A percentile compares a stretch with the other conserved stretches of the same genome.
Evolutionary conservation across 2,888 invertebrate species (phyloP).

Genomic region (Sphaerophoria rueppellii): DNA sequence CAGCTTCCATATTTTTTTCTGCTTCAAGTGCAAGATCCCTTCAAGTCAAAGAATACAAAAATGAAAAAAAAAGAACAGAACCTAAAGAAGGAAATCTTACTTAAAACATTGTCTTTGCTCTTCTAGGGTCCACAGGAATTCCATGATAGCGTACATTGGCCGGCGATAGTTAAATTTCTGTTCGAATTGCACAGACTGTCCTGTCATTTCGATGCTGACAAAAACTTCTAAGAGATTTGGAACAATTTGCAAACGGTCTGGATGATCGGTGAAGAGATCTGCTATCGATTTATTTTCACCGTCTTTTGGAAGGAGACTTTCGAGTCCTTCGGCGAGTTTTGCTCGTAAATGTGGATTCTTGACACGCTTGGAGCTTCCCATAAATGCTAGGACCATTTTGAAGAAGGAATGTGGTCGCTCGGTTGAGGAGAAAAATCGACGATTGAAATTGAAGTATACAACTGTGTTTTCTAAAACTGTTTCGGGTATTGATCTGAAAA

Average conservation of each 20-base stretch:
- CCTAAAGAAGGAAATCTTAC: slow-evolving; percentile 80
- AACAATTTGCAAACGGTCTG: slow-evolving; percentile 89
- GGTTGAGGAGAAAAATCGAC: slow-evolving; percentile 85
- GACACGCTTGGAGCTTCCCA: slow-evolving; percentile 92
- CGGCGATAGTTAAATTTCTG: slow-evolving; percentile 98
- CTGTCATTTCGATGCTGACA: slow-evolving; percentile 99
- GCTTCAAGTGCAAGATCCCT: slow-evolving; percentile 91
- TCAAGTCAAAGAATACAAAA: slow-evolving; percentile 74
- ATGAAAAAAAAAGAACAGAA: neutral
- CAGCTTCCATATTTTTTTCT: slow-evolving; percentile 93
- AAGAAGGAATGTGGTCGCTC: slow-evolving; percentile 87
- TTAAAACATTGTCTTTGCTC: slow-evolving; percentile 90
- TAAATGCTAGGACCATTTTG: slow-evolving; percentile 91
- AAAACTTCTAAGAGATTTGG: slow-evolving; percentile 93
- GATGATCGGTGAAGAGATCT: slow-evolving; percentile 90
- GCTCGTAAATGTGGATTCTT: slow-evolving; percentile 97
- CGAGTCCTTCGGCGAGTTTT: slow-evolving; percentile 93
- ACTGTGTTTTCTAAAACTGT: slow-evolving; percentile 94
- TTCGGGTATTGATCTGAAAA: slow-evolving; percentile 92
- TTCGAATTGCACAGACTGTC: slow-evolving; percentile 96
- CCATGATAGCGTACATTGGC: slow-evolving; percentile 97
- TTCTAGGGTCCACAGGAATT: slow-evolving; percentile 93
- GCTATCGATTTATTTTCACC: slow-evolving; percentile 84
- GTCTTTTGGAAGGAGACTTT: slow-evolving; percentile 91
- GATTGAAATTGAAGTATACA: slow-evolving; percentile 89